A percentile compares a stretch with the other conserved stretches of the same genome.
These are phyloP conservation scores for Syrrhaptes paradoxus DNA, from an alignment of 2,113 vertebrate genomes.

Conservation along the genomic window DNA sequence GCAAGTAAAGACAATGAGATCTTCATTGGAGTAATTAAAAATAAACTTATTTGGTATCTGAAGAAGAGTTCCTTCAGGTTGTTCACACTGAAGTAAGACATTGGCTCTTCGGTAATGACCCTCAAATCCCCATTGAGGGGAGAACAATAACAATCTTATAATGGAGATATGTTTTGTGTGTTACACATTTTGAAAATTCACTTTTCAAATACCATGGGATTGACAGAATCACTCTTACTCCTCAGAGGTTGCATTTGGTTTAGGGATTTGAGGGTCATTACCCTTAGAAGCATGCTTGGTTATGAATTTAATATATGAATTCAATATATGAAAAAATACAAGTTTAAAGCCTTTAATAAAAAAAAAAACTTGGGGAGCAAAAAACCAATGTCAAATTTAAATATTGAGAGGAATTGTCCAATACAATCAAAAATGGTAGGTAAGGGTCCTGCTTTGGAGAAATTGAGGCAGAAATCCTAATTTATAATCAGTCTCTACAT, in stretches of 20 bases:
- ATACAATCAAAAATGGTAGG: not conserved
- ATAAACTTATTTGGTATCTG: not conserved
- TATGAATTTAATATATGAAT: not conserved
- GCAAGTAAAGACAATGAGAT: not conserved
- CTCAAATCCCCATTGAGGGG: not conserved
- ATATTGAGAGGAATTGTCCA: not conserved
- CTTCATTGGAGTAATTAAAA: not conserved
- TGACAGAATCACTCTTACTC: not conserved
- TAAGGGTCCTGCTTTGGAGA: not conserved
- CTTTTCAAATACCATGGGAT: not conserved
- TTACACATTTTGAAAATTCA: not conserved
- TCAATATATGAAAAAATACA: not conserved
- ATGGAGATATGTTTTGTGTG: not conserved
- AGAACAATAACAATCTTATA: not conserved
- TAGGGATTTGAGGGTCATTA: not conserved
- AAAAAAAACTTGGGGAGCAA: not conserved
- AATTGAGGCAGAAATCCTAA: not conserved
- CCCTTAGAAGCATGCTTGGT: not conserved
- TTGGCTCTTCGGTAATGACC: not conserved
- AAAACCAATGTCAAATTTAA: not conserved
- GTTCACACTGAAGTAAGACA: not conserved
- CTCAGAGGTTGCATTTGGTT: not conserved
- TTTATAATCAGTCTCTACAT: not conserved
- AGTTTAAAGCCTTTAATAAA: not conserved
- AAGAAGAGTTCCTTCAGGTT: not conserved